Evolutionary conservation across 92 coral and sea anemone species (phyloP).

Genomic region (Chrysogorgia sp.): DNA sequence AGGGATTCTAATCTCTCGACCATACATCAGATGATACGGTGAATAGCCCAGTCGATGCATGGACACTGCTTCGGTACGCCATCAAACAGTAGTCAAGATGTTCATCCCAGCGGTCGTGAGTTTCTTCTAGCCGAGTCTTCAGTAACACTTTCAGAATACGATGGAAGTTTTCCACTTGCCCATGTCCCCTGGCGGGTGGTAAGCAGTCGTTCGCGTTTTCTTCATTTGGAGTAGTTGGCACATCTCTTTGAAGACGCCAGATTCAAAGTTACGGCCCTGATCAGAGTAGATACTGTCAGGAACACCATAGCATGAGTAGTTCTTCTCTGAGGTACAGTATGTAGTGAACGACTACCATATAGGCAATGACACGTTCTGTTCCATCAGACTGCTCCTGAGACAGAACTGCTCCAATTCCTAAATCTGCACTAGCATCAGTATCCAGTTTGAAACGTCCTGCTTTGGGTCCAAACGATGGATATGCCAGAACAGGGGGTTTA

Average conservation of each 20-base stretch:
- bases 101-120: conserved; percentile 57
- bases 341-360: conserved; percentile 35
- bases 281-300: conserved; percentile 58
- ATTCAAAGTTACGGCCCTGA: conserved; percentile 66
- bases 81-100: conserved; percentile 54
- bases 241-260: conserved; percentile 37
- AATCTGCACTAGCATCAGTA: conserved; percentile 58
- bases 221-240: conserved; percentile 50
- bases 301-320: conserved; percentile 48
- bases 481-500: conserved; percentile 36
- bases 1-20: conserved; percentile 52
- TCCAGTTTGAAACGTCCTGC: conserved; percentile 42
- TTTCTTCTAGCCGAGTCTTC: conserved; percentile 26
- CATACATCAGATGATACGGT: conserved; percentile 57
- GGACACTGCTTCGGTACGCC: conserved; percentile 56
- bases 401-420: conserved; percentile 14
- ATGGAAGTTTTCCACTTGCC: conserved; percentile 50
- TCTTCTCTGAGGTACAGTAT: conserved; percentile 6
- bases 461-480: conserved; percentile 42
- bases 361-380: conserved; percentile 25
- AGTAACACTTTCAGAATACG: conserved; percentile 31
- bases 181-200: conserved; percentile 60
- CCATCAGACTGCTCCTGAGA: conserved; percentile 36
- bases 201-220: conserved; percentile 54
- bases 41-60: conserved; percentile 42